These are phyloP conservation scores for Cephonodes hylas DNA, from an alignment of 2,888 invertebrate genomes.

Conservation along the genomic window DNA sequence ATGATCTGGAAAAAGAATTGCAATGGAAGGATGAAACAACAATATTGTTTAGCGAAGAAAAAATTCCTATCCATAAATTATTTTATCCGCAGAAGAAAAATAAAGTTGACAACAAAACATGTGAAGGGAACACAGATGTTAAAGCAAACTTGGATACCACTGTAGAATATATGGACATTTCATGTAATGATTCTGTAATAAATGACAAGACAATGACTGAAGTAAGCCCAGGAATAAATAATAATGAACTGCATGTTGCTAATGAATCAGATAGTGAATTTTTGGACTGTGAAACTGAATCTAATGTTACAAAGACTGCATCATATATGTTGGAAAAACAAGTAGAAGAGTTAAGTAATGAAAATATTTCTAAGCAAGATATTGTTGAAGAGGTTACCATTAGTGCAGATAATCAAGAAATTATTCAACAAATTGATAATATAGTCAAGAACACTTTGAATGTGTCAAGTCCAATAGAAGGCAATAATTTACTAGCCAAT, in stretches of 20 bases:
- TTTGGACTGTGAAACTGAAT: slow-evolving; percentile 69
- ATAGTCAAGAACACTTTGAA: not conserved
- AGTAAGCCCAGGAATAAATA: slow-evolving; percentile 22
- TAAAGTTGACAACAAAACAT: slow-evolving; percentile 6
- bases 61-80: slow-evolving; percentile 65
- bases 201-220: slow-evolving; percentile 45
- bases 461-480: not conserved
- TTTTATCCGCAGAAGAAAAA: slow-evolving; percentile 35
- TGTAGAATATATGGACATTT: slow-evolving; percentile 67
- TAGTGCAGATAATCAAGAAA: not conserved
- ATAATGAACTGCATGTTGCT: slow-evolving; percentile 27
- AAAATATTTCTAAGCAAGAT: slow-evolving; percentile 15
- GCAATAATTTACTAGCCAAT: not conserved
- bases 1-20: slow-evolving; percentile 68
- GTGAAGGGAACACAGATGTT: slow-evolving; percentile 14
- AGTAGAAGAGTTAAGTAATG: slow-evolving; percentile 8
- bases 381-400: not conserved
- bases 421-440: not conserved
- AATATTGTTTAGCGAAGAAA: slow-evolving; percentile 64
- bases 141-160: slow-evolving; percentile 40
- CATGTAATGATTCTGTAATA: slow-evolving; percentile 50
- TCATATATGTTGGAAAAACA: slow-evolving; percentile 16
- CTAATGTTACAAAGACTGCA: slow-evolving; percentile 36
- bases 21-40: slow-evolving; percentile 72
- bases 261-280: slow-evolving; percentile 68